These are phyloP conservation scores for Molossus molossus DNA, from an alignment of 2,797 vertebrate genomes.

Conservation along the genomic window DNA sequence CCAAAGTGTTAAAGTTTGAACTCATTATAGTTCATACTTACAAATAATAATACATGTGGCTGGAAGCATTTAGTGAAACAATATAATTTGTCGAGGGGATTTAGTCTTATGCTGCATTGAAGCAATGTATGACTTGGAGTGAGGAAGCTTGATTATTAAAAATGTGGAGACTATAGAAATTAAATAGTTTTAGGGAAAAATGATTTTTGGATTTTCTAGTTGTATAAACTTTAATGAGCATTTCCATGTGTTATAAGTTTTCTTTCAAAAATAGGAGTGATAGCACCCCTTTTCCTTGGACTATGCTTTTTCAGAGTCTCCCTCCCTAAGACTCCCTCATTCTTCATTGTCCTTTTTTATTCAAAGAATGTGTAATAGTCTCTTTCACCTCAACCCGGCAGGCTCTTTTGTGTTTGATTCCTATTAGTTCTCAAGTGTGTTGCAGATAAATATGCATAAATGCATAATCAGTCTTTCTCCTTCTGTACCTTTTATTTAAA, in stretches of 20 bases:
- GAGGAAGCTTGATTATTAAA: conserved; percentile 59
- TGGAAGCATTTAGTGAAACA: conserved; percentile 55
- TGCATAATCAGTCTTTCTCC: not conserved
- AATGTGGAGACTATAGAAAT: conserved; percentile 39
- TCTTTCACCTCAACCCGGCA: not conserved
- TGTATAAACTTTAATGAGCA: conserved; percentile 52
- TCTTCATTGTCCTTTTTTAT: not conserved
- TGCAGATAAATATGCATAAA: not conserved
- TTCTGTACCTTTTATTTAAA: conserved; percentile 48
- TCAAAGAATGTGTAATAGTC: not conserved
- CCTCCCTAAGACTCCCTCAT: not conserved
- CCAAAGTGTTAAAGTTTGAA: conserved; percentile 53
- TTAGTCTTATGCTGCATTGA: conserved; percentile 4
- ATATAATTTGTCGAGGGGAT: conserved; percentile 57
- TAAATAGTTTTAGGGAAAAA: conserved; percentile 47
- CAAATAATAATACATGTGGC: conserved; percentile 11
- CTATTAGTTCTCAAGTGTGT: conserved; percentile 18
- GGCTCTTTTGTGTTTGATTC: not conserved
- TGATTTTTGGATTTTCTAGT: conserved; percentile 53
- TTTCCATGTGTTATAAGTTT: not conserved
- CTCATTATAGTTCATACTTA: conserved; percentile 72
- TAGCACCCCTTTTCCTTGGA: not conserved
- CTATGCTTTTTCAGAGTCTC: not conserved
- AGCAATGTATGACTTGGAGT: not conserved
- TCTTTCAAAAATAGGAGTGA: conserved; percentile 36